Evolutionary conservation across 2,113 vertebrate species (phyloP).

Genomic region (Rhizomys pruinosus): DNA sequence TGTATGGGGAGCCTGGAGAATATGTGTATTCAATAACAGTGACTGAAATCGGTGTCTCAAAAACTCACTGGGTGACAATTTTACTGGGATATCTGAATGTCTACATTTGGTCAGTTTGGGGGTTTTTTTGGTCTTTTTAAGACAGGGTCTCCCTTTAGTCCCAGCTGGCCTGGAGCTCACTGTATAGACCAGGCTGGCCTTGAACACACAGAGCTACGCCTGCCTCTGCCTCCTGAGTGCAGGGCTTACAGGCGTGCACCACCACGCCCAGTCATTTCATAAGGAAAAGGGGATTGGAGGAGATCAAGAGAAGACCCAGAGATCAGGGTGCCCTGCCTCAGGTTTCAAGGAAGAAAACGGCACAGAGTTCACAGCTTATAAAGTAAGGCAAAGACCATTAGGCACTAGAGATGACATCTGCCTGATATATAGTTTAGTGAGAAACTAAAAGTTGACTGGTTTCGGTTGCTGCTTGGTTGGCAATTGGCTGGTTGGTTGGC

Average conservation of each 20-base stretch:
- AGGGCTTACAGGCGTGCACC: no score
- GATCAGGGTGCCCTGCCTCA: background rate
- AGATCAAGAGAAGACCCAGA: background rate
- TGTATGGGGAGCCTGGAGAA: background rate
- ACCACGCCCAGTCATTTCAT: background rate
- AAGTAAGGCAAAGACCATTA: slow-evolving; percentile 11
- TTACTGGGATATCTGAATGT: background rate
- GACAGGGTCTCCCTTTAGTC: no score
- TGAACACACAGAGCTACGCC: no score
- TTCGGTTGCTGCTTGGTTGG: background rate
- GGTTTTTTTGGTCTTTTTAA: no score
- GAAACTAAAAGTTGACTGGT: background rate
- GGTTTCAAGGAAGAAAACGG: slow-evolving; percentile 18
- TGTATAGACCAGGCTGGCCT: no score
- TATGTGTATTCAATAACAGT: background rate
- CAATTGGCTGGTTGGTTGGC: background rate
- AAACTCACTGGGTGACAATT: background rate
- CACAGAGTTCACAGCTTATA: background rate
- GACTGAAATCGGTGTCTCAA: background rate
- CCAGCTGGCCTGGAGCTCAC: no score
- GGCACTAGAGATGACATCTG: background rate
- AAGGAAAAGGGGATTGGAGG: background rate
- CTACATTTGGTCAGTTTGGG: no score
- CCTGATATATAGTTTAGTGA: background rate
- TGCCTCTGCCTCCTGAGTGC: no score